A percentile compares a stretch with the other conserved stretches of the same genome.
Evolutionary conservation across 2,113 vertebrate species (phyloP).

Genomic region (Albula goreensis): DNA sequence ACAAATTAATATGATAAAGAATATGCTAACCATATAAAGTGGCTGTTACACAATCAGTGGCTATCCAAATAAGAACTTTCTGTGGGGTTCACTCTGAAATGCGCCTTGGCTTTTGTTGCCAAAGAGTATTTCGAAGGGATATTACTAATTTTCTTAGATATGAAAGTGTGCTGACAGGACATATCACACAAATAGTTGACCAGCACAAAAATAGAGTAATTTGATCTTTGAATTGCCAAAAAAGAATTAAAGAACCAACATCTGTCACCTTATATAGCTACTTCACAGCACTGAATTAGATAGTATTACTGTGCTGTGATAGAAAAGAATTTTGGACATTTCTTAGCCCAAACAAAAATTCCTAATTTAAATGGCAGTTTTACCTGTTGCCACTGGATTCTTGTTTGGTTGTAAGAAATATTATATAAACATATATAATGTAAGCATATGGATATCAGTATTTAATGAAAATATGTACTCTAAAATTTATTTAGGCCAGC

Average conservation of each 20-base stretch:
- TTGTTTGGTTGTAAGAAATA: neutral
- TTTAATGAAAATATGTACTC: neutral
- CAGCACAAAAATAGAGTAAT: neutral
- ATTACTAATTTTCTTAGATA: neutral
- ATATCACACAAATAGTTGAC: neutral
- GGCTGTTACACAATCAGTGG: no score
- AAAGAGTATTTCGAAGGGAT: neutral
- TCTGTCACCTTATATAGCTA: neutral
- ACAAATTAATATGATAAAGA: no score
- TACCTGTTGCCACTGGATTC: neutral
- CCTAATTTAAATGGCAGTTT: neutral
- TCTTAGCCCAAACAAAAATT: neutral
- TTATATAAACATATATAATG: no score
- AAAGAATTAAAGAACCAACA: neutral
- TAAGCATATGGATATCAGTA: neutral
- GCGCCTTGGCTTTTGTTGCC: neutral
- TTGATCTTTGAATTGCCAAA: neutral
- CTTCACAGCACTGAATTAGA: neutral
- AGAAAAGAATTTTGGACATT: neutral
- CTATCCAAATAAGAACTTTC: neutral
- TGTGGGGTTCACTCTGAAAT: neutral
- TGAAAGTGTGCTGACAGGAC: neutral
- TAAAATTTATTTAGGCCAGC: neutral
- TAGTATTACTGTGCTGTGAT: neutral
- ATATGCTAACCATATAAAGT: no score